These are phyloP conservation scores for Papilio helenus DNA, from an alignment of 1,140 invertebrate genomes.

Conservation along the genomic window DNA sequence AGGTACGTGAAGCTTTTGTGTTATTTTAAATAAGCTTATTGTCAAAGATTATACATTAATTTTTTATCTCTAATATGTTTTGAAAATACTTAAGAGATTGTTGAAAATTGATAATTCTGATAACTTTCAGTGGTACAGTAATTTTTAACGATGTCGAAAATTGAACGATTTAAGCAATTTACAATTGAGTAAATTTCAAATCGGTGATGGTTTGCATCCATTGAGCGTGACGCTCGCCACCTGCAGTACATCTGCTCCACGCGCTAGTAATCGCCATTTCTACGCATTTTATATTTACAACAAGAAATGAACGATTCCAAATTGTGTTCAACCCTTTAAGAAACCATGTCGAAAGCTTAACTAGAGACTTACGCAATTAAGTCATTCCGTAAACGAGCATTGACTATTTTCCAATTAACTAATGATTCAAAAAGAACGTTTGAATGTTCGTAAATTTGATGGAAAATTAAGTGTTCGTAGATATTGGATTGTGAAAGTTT, in stretches of 20 bases:
- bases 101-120: too few species aligned
- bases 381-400: conserved; percentile 8
- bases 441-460: not conserved
- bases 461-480: conserved; percentile 16
- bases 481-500: not conserved
- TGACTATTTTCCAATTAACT: conserved; percentile 21
- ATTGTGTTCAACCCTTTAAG: not conserved
- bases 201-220: conserved; percentile 32
- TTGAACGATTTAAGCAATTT: conserved; percentile 36
- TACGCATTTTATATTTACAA: conserved; percentile 37
- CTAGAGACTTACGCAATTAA: conserved; percentile 23
- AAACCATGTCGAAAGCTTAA: conserved; percentile 25
- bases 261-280: conserved; percentile 50
- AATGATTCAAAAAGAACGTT: conserved; percentile 16
- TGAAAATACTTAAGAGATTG: too few species aligned
- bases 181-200: conserved; percentile 41
- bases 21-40: not conserved
- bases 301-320: conserved; percentile 41
- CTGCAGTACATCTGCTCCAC: conserved; percentile 64
- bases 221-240: conserved; percentile 57
- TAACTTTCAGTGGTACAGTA: too few species aligned
- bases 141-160: not conserved
- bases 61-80: too few species aligned
- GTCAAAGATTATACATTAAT: not conserved
- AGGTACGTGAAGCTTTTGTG: not conserved